Evolutionary conservation across 2,888 invertebrate genomes (phyloP).

Genomic region (Lottia scabra): DNA sequence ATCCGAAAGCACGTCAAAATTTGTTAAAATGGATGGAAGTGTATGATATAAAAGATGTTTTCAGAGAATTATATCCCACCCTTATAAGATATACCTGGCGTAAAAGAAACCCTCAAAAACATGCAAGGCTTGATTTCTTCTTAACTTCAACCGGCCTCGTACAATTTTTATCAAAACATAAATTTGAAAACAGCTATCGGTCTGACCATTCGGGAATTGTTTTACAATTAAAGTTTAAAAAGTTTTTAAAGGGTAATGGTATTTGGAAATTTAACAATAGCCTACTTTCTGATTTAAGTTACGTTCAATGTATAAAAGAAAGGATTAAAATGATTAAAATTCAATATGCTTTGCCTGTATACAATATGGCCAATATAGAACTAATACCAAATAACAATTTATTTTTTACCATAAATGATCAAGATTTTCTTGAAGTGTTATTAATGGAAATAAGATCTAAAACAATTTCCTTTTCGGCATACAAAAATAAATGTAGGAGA

Average conservation of each 20-base stretch:
- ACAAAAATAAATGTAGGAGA: too few relatives aligned
- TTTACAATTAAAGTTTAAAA: conserved; percentile 6
- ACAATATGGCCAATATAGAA: background rate
- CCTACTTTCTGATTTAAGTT: conserved; percentile 11
- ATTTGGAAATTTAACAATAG: conserved; percentile 23
- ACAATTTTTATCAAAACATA: conserved; percentile 10
- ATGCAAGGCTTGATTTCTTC: conserved; percentile 18
- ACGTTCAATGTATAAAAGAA: conserved; percentile 4
- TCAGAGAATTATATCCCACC: background rate
- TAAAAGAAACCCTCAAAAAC: conserved; percentile 9
- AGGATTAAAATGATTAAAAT: background rate
- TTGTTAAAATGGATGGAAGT: background rate
- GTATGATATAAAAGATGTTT: background rate
- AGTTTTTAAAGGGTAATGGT: background rate
- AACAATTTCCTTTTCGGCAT: too few relatives aligned
- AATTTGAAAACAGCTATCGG: conserved; percentile 6
- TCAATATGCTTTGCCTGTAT: background rate
- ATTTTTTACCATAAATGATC: background rate
- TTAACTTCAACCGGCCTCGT: conserved; percentile 7
- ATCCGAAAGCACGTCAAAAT: too few relatives aligned
- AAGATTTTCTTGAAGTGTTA: too few relatives aligned
- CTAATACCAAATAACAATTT: background rate
- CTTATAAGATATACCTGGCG: conserved; percentile 17
- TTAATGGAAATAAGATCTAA: too few relatives aligned
- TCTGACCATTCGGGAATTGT: conserved; percentile 13